phyloP scores from a whole-genome alignment of 2,888 invertebrate genomes.

The Netelia inedita region DNA sequence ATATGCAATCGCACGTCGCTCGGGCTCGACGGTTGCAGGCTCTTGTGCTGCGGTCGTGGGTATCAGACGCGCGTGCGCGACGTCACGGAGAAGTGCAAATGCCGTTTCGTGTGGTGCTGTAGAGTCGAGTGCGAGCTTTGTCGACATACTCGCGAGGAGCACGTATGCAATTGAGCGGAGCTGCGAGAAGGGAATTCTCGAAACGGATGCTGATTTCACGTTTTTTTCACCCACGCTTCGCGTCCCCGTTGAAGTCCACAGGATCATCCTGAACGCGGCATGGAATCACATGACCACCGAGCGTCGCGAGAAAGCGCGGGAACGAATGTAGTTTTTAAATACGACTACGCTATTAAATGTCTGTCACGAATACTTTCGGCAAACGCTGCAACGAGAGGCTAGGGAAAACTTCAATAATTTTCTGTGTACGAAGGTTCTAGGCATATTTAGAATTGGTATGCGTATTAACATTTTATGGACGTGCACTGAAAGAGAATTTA shows the following conservation, averaged over 20 bases:
- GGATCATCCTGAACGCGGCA: conserved; percentile 46
- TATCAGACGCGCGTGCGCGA: conserved; percentile 94
- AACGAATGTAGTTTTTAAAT: conserved; percentile 28
- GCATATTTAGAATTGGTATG: conserved; percentile 52
- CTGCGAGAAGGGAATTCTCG: conserved; percentile 10
- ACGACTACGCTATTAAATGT: conserved; percentile 24
- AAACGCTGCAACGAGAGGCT: conserved; percentile 62
- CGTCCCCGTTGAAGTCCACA: conserved; percentile 45
- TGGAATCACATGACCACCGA: conserved; percentile 61
- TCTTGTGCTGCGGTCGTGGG: conserved; percentile 95
- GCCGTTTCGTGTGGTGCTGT: conserved; percentile 97
- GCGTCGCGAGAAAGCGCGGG: conserved; percentile 36
- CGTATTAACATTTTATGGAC: neutral
- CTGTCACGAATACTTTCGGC: conserved; percentile 50
- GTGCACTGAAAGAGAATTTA: neutral
- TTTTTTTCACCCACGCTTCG: conserved; percentile 15
- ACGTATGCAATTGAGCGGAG: conserved; percentile 91
- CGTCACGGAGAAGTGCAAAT: conserved; percentile 95
- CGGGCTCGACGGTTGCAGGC: conserved; percentile 94
- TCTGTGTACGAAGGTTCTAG: conserved; percentile 45
- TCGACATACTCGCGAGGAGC: conserved; percentile 92
- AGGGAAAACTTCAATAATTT: conserved; percentile 36
- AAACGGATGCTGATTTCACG: conserved; percentile 37
- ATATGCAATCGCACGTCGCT: conserved; percentile 94
- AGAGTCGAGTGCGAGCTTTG: conserved; percentile 94